These are phyloP conservation scores for Nerophis lumbriciformis DNA, from an alignment of 2,113 vertebrate genomes.

Conservation along the genomic window DNA sequence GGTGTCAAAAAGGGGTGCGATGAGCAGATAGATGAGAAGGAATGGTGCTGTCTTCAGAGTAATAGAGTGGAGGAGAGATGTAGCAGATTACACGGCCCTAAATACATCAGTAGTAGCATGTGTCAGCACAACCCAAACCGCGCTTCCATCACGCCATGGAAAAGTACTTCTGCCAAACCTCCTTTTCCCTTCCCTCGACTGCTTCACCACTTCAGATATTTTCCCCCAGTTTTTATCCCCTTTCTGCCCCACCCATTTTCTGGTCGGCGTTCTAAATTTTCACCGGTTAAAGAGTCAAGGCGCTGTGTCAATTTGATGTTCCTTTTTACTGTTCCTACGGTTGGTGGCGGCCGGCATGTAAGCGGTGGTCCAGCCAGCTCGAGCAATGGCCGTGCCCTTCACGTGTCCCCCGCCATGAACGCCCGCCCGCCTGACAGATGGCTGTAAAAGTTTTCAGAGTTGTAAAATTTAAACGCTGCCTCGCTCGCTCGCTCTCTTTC, in stretches of 20 bases:
- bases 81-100: constrained; percentile 59
- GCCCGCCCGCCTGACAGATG: constrained; percentile 48
- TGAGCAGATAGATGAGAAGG: constrained; percentile 62
- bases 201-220: no score
- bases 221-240: not conserved
- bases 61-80: constrained; percentile 65
- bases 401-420: constrained; percentile 28
- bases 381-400: constrained; percentile 59
- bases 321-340: constrained; percentile 2
- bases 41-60: constrained; percentile 67
- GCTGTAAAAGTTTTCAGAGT: constrained; percentile 71
- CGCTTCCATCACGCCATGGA: constrained; percentile 60
- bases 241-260: not conserved
- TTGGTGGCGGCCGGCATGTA: constrained; percentile 24
- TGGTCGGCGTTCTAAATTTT: not conserved
- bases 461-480: constrained; percentile 74
- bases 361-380: constrained; percentile 24
- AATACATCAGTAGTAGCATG: constrained; percentile 66
- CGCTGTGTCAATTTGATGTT: not conserved
- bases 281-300: not conserved
- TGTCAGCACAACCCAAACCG: constrained; percentile 57
- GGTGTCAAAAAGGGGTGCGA: constrained; percentile 53
- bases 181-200: not conserved
- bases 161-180: constrained; percentile 40
- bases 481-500: constrained; percentile 8